phyloP scores from a whole-genome alignment of 2,797 vertebrate species.

The Anolis apletophallus region DNA sequence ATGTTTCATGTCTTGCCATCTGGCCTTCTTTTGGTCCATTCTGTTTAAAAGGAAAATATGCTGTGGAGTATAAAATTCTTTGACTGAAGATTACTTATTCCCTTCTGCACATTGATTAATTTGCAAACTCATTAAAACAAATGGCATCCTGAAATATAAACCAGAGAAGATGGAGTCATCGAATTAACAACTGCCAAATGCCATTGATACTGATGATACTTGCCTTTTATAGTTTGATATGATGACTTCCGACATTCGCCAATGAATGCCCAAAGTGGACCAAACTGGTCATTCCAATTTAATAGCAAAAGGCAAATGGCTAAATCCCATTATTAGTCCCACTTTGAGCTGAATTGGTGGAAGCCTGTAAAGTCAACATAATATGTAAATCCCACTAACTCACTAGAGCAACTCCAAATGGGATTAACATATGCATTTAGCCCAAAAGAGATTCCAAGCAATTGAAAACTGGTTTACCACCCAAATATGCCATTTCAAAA shows the following conservation, averaged over 20 bases:
- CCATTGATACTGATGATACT: neutral
- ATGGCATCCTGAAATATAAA: neutral
- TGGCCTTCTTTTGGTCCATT: constrained; percentile 3
- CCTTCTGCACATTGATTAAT: neutral
- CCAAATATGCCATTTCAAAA: no score
- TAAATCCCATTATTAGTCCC: no score
- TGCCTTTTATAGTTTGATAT: neutral
- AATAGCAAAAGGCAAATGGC: no score
- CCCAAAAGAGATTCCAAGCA: neutral
- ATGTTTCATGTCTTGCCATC: neutral
- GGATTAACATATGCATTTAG: no score
- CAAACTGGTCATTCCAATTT: neutral
- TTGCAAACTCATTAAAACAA: constrained; percentile 9
- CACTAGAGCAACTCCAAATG: no score
- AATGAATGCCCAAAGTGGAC: neutral
- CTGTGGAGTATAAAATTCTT: neutral
- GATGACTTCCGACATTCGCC: neutral
- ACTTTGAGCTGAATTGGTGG: no score
- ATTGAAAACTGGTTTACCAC: neutral
- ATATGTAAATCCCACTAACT: no score
- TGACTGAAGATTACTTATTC: neutral
- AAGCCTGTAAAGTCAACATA: no score
- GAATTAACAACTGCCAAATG: neutral
- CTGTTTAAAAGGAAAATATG: neutral
- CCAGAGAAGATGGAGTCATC: neutral